Evolutionary conservation across 2,888 invertebrate species (phyloP).

Genomic region (Allacma fusca): DNA sequence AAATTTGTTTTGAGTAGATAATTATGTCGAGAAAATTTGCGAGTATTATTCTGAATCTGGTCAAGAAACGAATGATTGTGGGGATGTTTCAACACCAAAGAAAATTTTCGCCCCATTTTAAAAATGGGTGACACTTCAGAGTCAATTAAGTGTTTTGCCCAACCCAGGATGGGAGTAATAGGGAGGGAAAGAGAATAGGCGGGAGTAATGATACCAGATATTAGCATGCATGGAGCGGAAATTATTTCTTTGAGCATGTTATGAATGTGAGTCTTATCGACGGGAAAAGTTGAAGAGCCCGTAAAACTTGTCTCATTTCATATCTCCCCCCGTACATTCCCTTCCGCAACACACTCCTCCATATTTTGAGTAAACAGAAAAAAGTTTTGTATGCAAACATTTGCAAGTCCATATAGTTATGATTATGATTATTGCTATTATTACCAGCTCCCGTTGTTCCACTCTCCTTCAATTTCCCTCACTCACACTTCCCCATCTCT

Average conservation of each 20-base stretch:
- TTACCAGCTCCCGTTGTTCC: background rate
- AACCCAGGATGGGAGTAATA: background rate
- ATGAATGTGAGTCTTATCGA: conserved; percentile 31
- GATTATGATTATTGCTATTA: conserved; percentile 8
- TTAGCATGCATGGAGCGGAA: conserved; percentile 40
- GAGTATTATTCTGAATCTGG: no score
- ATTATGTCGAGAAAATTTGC: no score
- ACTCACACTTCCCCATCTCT: background rate
- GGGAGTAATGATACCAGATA: conserved; percentile 37
- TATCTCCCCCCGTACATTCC: background rate
- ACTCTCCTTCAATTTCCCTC: background rate
- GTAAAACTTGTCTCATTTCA: conserved; percentile 13
- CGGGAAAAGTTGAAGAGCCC: conserved; percentile 16
- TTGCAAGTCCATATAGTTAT: background rate
- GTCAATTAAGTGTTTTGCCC: background rate
- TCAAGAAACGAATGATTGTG: no score
- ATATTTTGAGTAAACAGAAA: background rate
- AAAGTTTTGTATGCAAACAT: conserved; percentile 14
- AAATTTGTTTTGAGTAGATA: no score
- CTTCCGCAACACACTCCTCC: background rate
- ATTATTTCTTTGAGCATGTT: conserved; percentile 38
- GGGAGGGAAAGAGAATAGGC: background rate
- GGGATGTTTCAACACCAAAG: no score
- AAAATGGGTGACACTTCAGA: no score
- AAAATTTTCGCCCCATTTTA: no score